Evolutionary conservation across 2,113 vertebrate genomes (phyloP).

Genomic region (Cettia cetti): DNA sequence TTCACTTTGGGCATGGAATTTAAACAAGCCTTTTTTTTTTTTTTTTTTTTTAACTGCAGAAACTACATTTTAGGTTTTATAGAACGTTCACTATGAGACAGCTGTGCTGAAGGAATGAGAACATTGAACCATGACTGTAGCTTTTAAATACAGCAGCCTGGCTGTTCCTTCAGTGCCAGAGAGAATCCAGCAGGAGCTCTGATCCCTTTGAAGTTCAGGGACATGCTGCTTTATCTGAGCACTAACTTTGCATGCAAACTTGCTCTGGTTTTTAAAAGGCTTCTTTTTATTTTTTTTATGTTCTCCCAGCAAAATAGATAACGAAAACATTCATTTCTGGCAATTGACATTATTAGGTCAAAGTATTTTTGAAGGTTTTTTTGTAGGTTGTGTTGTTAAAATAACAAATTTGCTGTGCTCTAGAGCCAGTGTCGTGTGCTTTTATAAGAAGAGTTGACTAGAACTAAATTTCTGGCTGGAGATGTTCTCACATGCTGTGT

Average conservation of each 20-base stretch:
- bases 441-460: background rate
- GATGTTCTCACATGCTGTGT: background rate
- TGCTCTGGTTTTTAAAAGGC: background rate
- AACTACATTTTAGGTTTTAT: background rate
- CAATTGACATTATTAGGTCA: slow-evolving; percentile 46
- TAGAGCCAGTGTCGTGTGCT: background rate
- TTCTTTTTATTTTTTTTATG: background rate
- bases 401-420: background rate
- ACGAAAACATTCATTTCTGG: slow-evolving; percentile 18
- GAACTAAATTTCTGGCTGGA: background rate
- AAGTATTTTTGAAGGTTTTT: background rate
- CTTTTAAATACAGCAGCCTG: background rate
- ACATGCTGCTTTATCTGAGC: background rate
- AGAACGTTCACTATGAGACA: background rate
- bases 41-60: background rate
- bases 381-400: slow-evolving; percentile 8
- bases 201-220: slow-evolving; percentile 28
- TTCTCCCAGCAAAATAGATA: background rate
- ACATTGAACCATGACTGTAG: background rate
- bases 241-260: background rate
- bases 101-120: slow-evolving; percentile 6
- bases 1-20: background rate
- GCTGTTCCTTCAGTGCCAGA: background rate
- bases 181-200: background rate
- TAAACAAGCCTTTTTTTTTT: background rate